Evolutionary conservation across 2,888 invertebrate genomes (phyloP).

Genomic region (Venusia cambrica): DNA sequence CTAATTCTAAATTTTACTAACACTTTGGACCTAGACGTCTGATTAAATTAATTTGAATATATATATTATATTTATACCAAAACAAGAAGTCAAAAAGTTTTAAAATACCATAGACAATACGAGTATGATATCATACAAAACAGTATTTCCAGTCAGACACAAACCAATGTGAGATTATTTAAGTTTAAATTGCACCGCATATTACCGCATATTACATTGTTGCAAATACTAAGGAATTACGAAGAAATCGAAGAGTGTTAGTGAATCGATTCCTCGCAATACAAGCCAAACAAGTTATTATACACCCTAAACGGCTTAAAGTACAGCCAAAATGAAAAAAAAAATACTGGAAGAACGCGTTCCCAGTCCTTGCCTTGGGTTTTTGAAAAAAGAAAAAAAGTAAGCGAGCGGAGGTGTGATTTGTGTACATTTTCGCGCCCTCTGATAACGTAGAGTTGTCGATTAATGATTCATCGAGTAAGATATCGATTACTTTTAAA

Average conservation of each 20-base stretch:
- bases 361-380: slow-evolving; percentile 42
- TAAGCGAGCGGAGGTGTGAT: slow-evolving; percentile 63
- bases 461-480: slow-evolving; percentile 57
- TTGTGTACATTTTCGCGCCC: slow-evolving; percentile 71
- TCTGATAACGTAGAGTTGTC: slow-evolving; percentile 55
- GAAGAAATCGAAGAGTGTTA: slow-evolving; percentile 13
- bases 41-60: no score
- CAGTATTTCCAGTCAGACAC: no score
- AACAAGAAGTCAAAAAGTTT: no score
- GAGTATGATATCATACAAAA: no score
- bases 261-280: slow-evolving; percentile 8
- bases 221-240: no score
- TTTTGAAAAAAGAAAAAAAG: slow-evolving; percentile 42
- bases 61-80: no score
- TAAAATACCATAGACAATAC: no score
- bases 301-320: slow-evolving; percentile 54
- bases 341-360: slow-evolving; percentile 55
- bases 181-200: no score
- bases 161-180: no score
- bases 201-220: slow-evolving; percentile 21
- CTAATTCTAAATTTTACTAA: no score
- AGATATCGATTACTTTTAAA: slow-evolving; percentile 56
- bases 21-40: no score
- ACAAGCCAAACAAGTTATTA: slow-evolving; percentile 35
- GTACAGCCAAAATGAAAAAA: slow-evolving; percentile 37